These are phyloP conservation scores for Nannobrachium achirus DNA, from an alignment of 2,113 vertebrate species.

Conservation along the genomic window DNA sequence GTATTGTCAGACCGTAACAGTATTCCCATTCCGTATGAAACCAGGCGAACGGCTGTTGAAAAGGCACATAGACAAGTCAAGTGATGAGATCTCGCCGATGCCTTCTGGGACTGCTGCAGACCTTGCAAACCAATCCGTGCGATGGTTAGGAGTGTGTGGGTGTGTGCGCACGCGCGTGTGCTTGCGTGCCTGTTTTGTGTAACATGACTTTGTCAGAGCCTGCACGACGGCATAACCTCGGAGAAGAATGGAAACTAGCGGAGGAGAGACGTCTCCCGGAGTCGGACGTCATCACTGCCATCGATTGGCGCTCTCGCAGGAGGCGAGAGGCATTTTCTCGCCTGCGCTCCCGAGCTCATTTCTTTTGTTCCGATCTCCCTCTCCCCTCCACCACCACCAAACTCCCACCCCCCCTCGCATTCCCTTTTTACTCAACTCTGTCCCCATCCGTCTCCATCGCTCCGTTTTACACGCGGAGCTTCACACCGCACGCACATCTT, in stretches of 20 bases:
- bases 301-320: constrained; percentile 20
- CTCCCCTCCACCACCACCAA: constrained; percentile 12
- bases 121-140: neutral
- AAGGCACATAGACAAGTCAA: constrained; percentile 35
- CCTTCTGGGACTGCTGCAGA: constrained; percentile 1
- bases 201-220: constrained; percentile 38
- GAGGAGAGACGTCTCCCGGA: constrained; percentile 31
- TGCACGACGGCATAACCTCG: constrained; percentile 13
- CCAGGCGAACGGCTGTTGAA: constrained; percentile 53
- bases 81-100: constrained; percentile 41
- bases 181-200: constrained; percentile 7
- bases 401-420: too few relatives aligned
- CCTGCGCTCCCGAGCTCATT: constrained; percentile 38
- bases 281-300: constrained; percentile 12
- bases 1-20: constrained; percentile 17
- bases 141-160: constrained; percentile 8
- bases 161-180: neutral
- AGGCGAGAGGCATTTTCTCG: constrained; percentile 26
- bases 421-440: too few relatives aligned
- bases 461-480: constrained; percentile 9
- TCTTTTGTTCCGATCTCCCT: constrained; percentile 5
- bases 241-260: constrained; percentile 23
- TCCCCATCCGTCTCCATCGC: neutral
- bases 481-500: constrained; percentile 32
- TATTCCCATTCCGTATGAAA: constrained; percentile 40